Base-by-base conservation (phyloP, 2,113 vertebrate species). In the Chinchilla lanigera region DNA sequence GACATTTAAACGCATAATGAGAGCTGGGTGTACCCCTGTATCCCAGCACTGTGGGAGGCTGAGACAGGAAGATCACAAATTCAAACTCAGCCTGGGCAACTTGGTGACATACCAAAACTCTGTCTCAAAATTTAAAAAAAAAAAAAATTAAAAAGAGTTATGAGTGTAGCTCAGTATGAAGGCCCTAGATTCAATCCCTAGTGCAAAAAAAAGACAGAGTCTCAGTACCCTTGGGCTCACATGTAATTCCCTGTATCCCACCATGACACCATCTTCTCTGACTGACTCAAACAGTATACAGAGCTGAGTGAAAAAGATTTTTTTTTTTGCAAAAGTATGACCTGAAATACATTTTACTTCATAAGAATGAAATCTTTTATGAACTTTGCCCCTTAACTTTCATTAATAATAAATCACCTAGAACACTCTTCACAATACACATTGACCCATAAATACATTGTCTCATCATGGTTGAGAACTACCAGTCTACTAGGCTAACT, bases 321-420 rank as follows among this genome's bases (percentile, higher is more conserved):
- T 69, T 86, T 44, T 75, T 44, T 75, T 44, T 75, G 47, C 19
- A 75, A 8, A 73, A 58, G 30, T 6, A 38, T 92, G 44, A 30
- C 28, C 38, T 35, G 28, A 35, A 91, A 86, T 78, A 24, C 4
- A 35, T 80, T 78, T 86, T 88, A 61, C 78, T 77, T 83, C 85
- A 54, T 60, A 83, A 90, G 95, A 84, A 35, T 52, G 61, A 41
- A 56, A 85, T 77, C n/a, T 65, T 94, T 30, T 61, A 75, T n/a
- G 65, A 93, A 82, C 50, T 65, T 71, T 22, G 19, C 20, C 47
- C 19, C 61, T 75, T 84, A 84, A 60, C 12, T 50, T 95, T 65
- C 63, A 38, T 33, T 84, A 82, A 82, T 24, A 58, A 9, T 38
- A 82, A 87, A 47, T 26, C 28, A 69, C 30, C 83, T 44, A 80